Evolutionary conservation across 1,140 invertebrate genomes (phyloP), one percentile per base, ranked within the genome.

Genomic region (Bathynomus jamesi): DNA sequence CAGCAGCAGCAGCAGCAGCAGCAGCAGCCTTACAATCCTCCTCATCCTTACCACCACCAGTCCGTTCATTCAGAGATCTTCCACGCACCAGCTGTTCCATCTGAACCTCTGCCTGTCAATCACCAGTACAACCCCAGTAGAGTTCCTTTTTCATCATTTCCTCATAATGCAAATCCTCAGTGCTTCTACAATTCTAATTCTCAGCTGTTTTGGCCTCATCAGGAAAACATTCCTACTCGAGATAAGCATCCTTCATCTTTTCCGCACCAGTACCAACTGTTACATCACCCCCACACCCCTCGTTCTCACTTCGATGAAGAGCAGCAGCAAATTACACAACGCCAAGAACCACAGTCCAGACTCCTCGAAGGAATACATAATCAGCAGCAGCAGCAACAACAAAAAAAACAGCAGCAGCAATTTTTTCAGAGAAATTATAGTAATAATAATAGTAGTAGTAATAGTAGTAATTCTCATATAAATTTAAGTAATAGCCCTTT

Each of bases 1-100:
- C 72, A 53, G 1, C 40, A 53, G 40, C 32, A 40, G 17, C 32
- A 40, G 32, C 32, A 40, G 7, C 32, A 40, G 17, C 66, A 46
- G 21, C 67, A 53, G 10, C 67, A 71, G 71, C 53, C 28, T 61
- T 28, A 32, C 68, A 28, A 70, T 11, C 21, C 65, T 65, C 25
- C 65, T 69, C 65, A 67, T 27, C 10, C 17, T 25, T 40, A 68
- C 46, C 68, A 61, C 28, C 67, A 72, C n/a, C 70, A 69, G 13
- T 53, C 5, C 13, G 40, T 53, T 3, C 40, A 53, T 53, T 53
- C 40, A 17, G 21, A 53, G 13, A 53, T 53, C 13, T 53, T 53
- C 21, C 40, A 53, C 13, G 40, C 40, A 11, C 21, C 40, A 17
- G 21, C 40, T 53, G 11, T 53, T 53, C 40, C 40, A 21, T 17